A percentile compares a stretch with the other conserved stretches of the same genome.
Evolutionary conservation across 1,140 invertebrate genomes (phyloP).

Genomic region (Choristoneura fumiferana): DNA sequence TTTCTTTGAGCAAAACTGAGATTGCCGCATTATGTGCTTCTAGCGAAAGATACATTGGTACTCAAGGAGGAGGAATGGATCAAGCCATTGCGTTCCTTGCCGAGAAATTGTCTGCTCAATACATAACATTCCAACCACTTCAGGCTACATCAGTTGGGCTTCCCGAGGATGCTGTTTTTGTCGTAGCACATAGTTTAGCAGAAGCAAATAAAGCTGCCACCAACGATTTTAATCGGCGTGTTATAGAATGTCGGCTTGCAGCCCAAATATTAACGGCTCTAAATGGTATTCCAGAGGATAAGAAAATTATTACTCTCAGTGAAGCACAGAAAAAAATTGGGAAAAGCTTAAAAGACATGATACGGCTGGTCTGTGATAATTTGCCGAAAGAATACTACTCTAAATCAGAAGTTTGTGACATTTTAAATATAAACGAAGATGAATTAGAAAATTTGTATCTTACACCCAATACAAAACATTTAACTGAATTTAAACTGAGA

Average conservation of each 20-base stretch:
- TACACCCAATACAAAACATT: slow-evolving; percentile 83
- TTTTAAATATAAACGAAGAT: slow-evolving; percentile 82
- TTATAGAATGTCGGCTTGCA: slow-evolving; percentile 95
- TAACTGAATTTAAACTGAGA: slow-evolving; percentile 87
- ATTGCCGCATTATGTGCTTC: slow-evolving; percentile 92
- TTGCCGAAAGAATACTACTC: slow-evolving; percentile 87
- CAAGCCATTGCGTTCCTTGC: slow-evolving; percentile 98
- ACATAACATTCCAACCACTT: slow-evolving; percentile 97
- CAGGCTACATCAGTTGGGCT: slow-evolving; percentile 87
- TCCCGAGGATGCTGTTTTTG: slow-evolving; percentile 91
- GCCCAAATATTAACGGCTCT: slow-evolving; percentile 88
- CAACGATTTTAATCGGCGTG: slow-evolving; percentile 93
- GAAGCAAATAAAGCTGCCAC: slow-evolving; percentile 97
- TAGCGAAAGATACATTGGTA: slow-evolving; percentile 96
- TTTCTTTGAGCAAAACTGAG: slow-evolving; percentile 83
- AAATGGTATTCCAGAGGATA: slow-evolving; percentile 55
- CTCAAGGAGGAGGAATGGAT: slow-evolving; percentile 99
- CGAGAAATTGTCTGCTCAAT: slow-evolving; percentile 89
- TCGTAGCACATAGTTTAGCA: slow-evolving; percentile 94
- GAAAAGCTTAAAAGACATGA: slow-evolving; percentile 84
- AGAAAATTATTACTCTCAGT: slow-evolving; percentile 78
- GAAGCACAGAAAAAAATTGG: slow-evolving; percentile 85
- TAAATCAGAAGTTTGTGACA: slow-evolving; percentile 85
- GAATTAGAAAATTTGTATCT: slow-evolving; percentile 84
- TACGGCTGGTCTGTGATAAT: slow-evolving; percentile 80